These are phyloP conservation scores for Rhagonycha fulva DNA, from an alignment of 2,888 invertebrate genomes.

Conservation along the genomic window DNA sequence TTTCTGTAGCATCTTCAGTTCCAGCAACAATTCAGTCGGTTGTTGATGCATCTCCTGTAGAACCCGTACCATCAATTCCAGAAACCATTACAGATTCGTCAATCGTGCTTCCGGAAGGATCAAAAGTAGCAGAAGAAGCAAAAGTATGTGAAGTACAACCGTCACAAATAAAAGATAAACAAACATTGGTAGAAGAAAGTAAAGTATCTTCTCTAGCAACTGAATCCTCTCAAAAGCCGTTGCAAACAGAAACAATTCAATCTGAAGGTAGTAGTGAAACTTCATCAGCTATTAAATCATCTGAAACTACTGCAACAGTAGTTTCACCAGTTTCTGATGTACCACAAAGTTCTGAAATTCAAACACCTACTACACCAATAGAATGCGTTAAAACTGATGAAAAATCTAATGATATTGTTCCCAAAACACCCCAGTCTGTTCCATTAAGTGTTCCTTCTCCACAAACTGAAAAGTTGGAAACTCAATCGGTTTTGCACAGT, in stretches of 20 bases:
- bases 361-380: not conserved
- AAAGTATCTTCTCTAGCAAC: not conserved
- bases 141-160: not conserved
- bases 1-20: not conserved
- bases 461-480: not conserved
- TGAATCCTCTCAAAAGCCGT: not conserved
- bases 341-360: not conserved
- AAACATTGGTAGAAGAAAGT: not conserved
- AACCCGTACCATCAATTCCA: constrained; percentile 18
- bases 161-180: not conserved
- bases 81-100: not conserved
- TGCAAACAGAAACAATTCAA: not conserved
- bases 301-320: not conserved
- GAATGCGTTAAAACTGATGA: not conserved
- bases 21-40: not conserved
- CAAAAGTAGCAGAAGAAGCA: not conserved
- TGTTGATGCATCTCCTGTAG: constrained; percentile 3
- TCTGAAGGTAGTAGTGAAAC: not conserved
- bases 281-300: not conserved
- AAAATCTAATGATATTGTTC: constrained; percentile 1
- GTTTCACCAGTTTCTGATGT: not conserved
- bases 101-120: not conserved
- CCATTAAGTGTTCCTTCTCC: not conserved
- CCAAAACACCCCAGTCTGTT: not conserved
- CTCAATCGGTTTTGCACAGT: not conserved